Evolutionary conservation across 2,888 invertebrate species (phyloP), one percentile per base, ranked within the genome.

Genomic region (Drosophila histrio): DNA sequence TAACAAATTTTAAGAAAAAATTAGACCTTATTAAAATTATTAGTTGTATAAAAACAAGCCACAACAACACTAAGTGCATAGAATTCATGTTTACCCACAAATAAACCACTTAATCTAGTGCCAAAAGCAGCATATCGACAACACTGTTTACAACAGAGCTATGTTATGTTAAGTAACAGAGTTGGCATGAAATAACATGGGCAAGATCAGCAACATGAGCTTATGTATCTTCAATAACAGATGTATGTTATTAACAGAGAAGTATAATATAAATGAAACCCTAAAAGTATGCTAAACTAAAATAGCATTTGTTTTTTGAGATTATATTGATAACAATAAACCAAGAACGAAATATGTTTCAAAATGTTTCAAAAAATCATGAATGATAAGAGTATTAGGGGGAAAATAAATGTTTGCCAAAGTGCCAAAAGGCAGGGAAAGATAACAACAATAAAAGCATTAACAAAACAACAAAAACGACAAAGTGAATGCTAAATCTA

Each of bases 401-500:
- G 38, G 38, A 52, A 38, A 26, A 6, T 9, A 6, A 26, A 38
- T 38, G 50, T 38, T 52, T 52, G 50, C 38, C 50, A 38, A 38
- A 38, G 26, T 28, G 50, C 50, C 26, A 50, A 50, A 28, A n/a
- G 26, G 17, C 36, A 6, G 38, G 19, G 36, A 17, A 13, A 13
- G 50, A 38, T 38, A 38, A n/a, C 13, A 47, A 22, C 30, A 39
- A 59, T 26, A 53, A 53, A 21, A 39, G 28, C 57, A 34, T 34
- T 15, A 34, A 22, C 49, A 62, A 11, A 67, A 34, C 21, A 43
- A 50, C 43, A 53, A 49, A 34, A 39, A 49, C 19, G 28, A 30
- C 9, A 22, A 53, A 56, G 28, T 53, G 49, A 63, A 66, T 54
- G 72, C 63, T 54, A 64, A 83, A 70, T 77, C 71, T 68, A 80